Evolutionary conservation across 2,113 vertebrate species (phyloP), one percentile per base, ranked within the genome.

Genomic region (Origma solitaria): DNA sequence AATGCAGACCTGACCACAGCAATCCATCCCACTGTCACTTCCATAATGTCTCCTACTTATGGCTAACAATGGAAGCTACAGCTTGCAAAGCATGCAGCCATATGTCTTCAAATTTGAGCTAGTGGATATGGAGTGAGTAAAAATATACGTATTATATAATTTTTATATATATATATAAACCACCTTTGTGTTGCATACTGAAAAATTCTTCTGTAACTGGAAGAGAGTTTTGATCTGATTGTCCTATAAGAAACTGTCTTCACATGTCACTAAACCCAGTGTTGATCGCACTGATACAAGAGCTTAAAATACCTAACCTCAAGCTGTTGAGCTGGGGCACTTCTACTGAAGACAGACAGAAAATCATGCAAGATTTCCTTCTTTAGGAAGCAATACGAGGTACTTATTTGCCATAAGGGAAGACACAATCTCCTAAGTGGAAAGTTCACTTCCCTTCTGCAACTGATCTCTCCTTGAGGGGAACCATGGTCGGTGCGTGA

Each of bases 401-500:
- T 37, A 81, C 23, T 90, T 51, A 51, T 21, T 91, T 85, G 54
- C 47, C 17, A 22, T 16, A 80, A 57, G 12, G 42, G 49, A 87
- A 96, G 49, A 11, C 42, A 45, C 12, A 77, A n/a, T 72, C 8
- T 69, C 18, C 4, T 35, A 33, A 45, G 21, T 18, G 35, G 33
- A 65, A 87, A 80, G 54, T 42, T 77, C 25, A 38, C 16, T 53
- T 90, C 28, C 25, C 23, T 81, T 75, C 61, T 53, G 22, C 33
- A 61, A 9, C 24, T 65, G 35, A 53, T 51, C 12, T 75, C 51
- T 73, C n/a, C n/a, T 5, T 0, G 15, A 64, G 45, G 89, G 49
- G 40, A 84, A 72, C 27, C 37, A 51, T 0, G 2, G 49, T 11
- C 2, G 1, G 28, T 20, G 27, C 0, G 1, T 18, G 40, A 84